Conservation (phyloP, 2,797 vertebrate species). For the Chaetodon trifasciatus region DNA sequence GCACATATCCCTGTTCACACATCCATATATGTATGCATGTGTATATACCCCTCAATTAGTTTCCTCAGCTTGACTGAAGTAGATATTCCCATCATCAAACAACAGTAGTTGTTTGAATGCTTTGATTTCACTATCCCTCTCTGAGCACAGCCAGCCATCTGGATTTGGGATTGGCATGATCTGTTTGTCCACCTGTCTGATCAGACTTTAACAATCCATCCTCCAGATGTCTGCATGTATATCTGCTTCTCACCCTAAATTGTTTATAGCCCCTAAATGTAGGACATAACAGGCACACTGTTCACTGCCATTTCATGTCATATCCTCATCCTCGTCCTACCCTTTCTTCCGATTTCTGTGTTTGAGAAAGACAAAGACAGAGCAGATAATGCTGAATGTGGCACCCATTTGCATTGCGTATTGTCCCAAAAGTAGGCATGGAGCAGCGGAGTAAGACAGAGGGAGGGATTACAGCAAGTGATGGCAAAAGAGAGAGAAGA, state of each 20-base stretch:
- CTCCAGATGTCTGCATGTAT: not conserved
- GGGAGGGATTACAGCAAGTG: constrained; percentile 41
- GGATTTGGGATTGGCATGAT: constrained; percentile 24
- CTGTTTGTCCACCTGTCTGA: constrained; percentile 14
- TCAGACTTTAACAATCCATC: constrained; percentile 21
- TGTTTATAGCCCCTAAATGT: not conserved
- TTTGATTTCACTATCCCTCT: constrained; percentile 2
- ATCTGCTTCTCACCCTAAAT: not conserved
- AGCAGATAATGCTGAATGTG: constrained; percentile 29
- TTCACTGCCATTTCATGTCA: constrained; percentile 10
- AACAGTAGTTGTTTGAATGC: constrained; percentile 22
- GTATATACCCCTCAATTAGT: not conserved
- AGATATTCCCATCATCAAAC: constrained; percentile 16
- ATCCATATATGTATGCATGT: not conserved
- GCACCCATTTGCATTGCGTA: constrained; percentile 39
- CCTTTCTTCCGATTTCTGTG: constrained; percentile 1
- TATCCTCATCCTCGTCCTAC: not conserved
- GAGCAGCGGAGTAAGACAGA: constrained; percentile 33
- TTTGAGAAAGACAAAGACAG: constrained; percentile 20
- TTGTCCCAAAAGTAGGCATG: constrained; percentile 42
- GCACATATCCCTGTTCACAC: not conserved
- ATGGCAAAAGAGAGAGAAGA: constrained; percentile 47
- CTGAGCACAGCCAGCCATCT: constrained; percentile 8
- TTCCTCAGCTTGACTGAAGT: constrained; percentile 3
- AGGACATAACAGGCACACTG: not conserved